Percentiles rank a stretch among this genome's conserved stretches.
Evolutionary conservation across 1,140 invertebrate genomes (phyloP).

Genomic region (Drosophila eugracilis): DNA sequence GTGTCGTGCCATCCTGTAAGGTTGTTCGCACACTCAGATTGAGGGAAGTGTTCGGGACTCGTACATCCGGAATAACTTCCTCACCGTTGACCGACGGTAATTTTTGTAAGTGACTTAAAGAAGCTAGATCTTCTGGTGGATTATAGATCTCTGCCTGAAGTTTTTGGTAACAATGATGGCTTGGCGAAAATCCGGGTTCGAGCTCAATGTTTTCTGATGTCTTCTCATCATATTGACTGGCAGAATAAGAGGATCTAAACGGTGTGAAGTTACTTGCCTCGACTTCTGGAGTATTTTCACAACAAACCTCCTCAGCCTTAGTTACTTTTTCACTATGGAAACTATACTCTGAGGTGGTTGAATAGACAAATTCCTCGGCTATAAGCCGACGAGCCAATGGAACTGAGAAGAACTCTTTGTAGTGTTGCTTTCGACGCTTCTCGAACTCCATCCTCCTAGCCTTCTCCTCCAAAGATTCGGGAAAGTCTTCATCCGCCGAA

Average conservation of each 20-base stretch:
- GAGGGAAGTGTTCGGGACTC: not conserved
- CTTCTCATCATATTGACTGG: too few species aligned
- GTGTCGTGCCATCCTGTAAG: accelerated
- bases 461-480: constrained; percentile 61
- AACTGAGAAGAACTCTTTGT: constrained; percentile 61
- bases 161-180: constrained; percentile 60
- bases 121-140: not conserved
- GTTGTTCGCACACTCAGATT: not conserved
- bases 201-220: not conserved
- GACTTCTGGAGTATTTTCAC: not conserved
- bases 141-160: constrained; percentile 21
- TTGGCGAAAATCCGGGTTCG: constrained; percentile 42
- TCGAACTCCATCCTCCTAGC: constrained; percentile 62
- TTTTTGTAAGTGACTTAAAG: not conserved
- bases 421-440: constrained; percentile 59
- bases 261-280: not conserved
- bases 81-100: constrained; percentile 6
- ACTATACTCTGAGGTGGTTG: constrained; percentile 7
- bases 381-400: constrained; percentile 61
- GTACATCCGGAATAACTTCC: not conserved
- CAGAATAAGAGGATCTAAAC: not conserved
- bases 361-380: constrained; percentile 46
- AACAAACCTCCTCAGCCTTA: too few species aligned
- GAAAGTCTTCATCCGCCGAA: constrained; percentile 64
- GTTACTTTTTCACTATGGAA: not conserved